Conservation (phyloP, 2,113 vertebrate genomes). For the Otis tarda region DNA sequence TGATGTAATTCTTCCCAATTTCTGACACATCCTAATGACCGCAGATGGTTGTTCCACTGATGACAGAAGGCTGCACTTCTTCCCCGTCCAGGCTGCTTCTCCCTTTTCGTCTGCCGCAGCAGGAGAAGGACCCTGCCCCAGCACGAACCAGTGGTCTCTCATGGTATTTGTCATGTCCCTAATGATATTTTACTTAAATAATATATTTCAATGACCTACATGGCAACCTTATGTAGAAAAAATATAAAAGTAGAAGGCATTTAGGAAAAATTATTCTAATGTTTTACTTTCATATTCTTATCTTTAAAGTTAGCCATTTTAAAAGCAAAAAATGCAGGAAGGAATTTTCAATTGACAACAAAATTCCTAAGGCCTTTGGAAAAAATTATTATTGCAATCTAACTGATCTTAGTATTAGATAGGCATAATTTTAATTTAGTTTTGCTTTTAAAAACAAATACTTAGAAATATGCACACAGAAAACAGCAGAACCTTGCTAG, state of each 20-base stretch:
- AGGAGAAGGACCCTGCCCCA: neutral
- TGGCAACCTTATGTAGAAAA: neutral
- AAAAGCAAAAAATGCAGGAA: neutral
- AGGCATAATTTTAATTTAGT: neutral
- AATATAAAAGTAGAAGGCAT: neutral
- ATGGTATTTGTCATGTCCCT: neutral
- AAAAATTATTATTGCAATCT: neutral
- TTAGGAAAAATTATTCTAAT: neutral
- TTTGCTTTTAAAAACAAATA: neutral
- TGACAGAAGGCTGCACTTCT: neutral
- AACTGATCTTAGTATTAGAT: neutral
- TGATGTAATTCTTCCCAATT: neutral
- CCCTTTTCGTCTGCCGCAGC: neutral
- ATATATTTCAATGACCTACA: neutral
- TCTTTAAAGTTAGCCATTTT: neutral
- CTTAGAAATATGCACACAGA: neutral
- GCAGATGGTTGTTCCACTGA: neutral
- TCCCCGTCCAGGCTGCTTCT: neutral
- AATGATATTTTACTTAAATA: neutral
- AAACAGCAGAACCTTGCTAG: slow-evolving; percentile 52
- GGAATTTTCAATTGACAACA: neutral
- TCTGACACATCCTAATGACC: neutral
- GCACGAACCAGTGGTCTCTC: accelerated
- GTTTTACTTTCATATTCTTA: neutral
- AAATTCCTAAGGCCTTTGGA: neutral